phyloP scores from a whole-genome alignment of 2,797 vertebrate genomes.

The Molossus molossus region DNA sequence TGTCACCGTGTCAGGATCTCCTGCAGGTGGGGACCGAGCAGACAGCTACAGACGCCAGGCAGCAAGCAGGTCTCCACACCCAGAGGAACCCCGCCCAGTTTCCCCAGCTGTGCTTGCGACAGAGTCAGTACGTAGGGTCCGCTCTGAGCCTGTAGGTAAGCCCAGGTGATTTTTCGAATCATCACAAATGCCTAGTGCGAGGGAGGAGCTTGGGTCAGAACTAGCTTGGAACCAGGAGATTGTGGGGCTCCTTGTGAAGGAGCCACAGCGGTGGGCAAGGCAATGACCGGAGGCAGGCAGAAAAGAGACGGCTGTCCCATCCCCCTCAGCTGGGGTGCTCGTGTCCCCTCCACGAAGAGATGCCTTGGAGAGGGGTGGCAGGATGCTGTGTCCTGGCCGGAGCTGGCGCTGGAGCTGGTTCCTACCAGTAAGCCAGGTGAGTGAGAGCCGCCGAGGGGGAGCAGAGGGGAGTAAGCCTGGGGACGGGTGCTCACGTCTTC shows the following conservation, averaged over 20 bases:
- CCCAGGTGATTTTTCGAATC: neutral
- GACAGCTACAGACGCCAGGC: neutral
- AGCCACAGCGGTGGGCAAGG: neutral
- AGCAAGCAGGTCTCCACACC: too few relatives aligned
- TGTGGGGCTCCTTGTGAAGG: neutral
- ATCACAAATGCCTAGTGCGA: neutral
- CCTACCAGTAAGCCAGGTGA: neutral
- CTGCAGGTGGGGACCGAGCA: accelerated
- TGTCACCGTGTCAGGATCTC: neutral
- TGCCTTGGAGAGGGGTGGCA: neutral
- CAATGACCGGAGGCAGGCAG: neutral
- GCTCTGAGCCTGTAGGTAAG: neutral
- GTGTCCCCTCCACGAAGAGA: neutral
- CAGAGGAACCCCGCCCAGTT: neutral
- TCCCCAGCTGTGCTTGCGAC: neutral
- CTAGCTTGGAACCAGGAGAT: neutral
- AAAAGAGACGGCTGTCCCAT: accelerated
- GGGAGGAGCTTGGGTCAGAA: neutral
- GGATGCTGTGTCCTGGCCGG: neutral
- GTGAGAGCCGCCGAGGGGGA: too few relatives aligned
- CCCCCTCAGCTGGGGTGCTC: neutral
- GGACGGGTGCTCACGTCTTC: neutral
- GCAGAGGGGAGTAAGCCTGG: neutral
- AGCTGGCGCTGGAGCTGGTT: neutral
- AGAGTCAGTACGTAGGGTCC: accelerated